Evolutionary conservation across 92 coral and sea anemone genomes (phyloP), one percentile per base, ranked within the genome.

Genomic region (Paragorgia papillata): DNA sequence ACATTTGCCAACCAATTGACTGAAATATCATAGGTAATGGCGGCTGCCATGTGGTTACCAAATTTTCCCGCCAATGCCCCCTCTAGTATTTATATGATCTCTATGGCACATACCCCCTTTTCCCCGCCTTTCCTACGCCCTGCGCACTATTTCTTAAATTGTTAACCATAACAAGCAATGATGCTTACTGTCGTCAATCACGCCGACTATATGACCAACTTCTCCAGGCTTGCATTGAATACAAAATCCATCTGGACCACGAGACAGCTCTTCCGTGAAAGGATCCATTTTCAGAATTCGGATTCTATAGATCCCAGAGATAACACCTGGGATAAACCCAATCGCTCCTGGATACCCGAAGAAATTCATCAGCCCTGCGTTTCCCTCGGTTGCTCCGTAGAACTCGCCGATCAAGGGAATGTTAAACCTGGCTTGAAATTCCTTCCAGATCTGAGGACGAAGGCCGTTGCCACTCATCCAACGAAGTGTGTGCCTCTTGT

Each of bases 351-450:
- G 77, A 24, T 41, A 18, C 13, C 68, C 58, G 10, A 50, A 67
- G 2, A 29, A 7, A 25, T 80, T 80, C 0, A 27, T 12, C 12
- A 35, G 9, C 18, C 34, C 51, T 12, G 40, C 69, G 25, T 68
- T 80, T 1, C 84, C 51, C 21, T 80, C 84, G 25, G 78, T 80
- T 2, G 84, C 46, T 0, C 69, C 84, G 26, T 80, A 80, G 20
- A 68, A 26, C 24, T 80, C 84, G 17, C 17, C 33, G 26, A 80
- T 80, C 29, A 14, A 54, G 0, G 66, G 57, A 62, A 80, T 66
- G 33, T 80, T 61, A 32, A 43, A 80, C 40, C 84, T 31, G 19
- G 28, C 14, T 69, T 80, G 48, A 27, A 80, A 80, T 62, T 48
- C 26, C 1, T 80, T 43, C 84, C 84, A 80, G 21, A 80, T 69